Percentiles rank a stretch among this genome's conserved stretches.
Conservation (phyloP, 2,888 invertebrate species). For the Stenchaetothrips biformis region DNA sequence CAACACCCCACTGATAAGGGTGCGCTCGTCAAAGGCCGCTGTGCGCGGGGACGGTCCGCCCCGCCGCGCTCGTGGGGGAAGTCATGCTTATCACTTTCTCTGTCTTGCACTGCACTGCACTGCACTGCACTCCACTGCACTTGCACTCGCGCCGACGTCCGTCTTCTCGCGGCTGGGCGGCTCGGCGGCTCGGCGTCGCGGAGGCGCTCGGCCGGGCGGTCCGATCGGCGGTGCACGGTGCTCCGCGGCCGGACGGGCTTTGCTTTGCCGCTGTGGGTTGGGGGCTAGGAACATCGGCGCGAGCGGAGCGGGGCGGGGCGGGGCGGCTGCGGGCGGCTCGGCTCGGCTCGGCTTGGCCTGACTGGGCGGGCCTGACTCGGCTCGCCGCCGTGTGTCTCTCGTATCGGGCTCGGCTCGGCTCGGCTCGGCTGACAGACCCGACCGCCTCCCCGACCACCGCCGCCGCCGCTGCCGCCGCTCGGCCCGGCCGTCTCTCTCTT, state of each 20-base stretch:
- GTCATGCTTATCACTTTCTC: background rate
- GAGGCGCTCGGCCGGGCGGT: no score
- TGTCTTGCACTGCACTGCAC: background rate
- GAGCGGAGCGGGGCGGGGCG: no score
- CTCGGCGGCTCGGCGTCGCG: no score
- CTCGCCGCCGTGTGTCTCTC: slow-evolving; percentile 31
- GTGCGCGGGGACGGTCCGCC: background rate
- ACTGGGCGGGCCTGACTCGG: slow-evolving; percentile 29
- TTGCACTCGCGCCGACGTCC: slow-evolving; percentile 34
- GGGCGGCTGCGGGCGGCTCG: background rate
- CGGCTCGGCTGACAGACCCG: slow-evolving; percentile 28
- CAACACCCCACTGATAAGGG: no score
- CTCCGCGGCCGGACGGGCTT: no score
- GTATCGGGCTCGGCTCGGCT: slow-evolving; percentile 32
- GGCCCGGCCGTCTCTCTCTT: background rate
- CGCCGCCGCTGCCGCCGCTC: background rate
- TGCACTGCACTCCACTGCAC: background rate
- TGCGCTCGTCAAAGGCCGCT: background rate
- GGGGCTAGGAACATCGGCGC: no score
- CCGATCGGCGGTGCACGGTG: no score
- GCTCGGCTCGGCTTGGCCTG: slow-evolving; percentile 33
- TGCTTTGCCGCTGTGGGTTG: no score
- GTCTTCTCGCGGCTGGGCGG: slow-evolving; percentile 23
- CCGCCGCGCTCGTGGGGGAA: background rate
- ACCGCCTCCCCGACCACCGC: slow-evolving; percentile 28